These are phyloP conservation scores for Xestia ashworthii DNA, from an alignment of 2,888 invertebrate species.

Conservation along the genomic window DNA sequence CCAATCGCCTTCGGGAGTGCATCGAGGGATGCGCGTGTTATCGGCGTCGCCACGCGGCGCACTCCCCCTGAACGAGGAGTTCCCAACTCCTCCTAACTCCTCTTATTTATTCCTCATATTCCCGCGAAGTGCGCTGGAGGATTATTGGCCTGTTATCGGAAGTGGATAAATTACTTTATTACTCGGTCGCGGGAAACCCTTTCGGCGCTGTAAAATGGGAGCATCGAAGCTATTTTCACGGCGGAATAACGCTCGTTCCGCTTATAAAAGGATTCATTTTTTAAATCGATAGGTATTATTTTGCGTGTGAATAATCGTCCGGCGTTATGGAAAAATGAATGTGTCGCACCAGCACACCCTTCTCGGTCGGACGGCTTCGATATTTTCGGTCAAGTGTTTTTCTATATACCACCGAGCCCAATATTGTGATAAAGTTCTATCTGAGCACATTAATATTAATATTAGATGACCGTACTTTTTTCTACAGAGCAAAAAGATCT, in stretches of 20 bases:
- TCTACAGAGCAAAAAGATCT: slow-evolving; percentile 13
- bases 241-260: slow-evolving; percentile 81
- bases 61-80: slow-evolving; percentile 49
- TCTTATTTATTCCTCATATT: slow-evolving; percentile 80
- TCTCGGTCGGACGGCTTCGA: slow-evolving; percentile 49
- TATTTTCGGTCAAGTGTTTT: slow-evolving; percentile 68
- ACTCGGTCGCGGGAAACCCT: slow-evolving; percentile 82
- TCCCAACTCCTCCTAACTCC: slow-evolving; percentile 63
- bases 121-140: slow-evolving; percentile 73
- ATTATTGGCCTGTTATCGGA: slow-evolving; percentile 88
- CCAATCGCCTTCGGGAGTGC: slow-evolving; percentile 52
- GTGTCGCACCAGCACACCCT: slow-evolving; percentile 63
- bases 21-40: slow-evolving; percentile 64
- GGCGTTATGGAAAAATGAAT: slow-evolving; percentile 73
- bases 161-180: slow-evolving; percentile 89
- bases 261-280: slow-evolving; percentile 80
- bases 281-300: slow-evolving; percentile 81
- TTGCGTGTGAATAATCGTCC: slow-evolving; percentile 70
- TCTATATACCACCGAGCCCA: slow-evolving; percentile 41
- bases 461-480: slow-evolving; percentile 15
- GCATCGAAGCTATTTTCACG: slow-evolving; percentile 80
- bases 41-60: slow-evolving; percentile 66
- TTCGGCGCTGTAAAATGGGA: slow-evolving; percentile 76
- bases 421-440: slow-evolving; percentile 47
- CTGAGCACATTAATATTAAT: slow-evolving; percentile 23